Conservation (phyloP, 1,140 invertebrate genomes). For the Plutomurus gul region DNA sequence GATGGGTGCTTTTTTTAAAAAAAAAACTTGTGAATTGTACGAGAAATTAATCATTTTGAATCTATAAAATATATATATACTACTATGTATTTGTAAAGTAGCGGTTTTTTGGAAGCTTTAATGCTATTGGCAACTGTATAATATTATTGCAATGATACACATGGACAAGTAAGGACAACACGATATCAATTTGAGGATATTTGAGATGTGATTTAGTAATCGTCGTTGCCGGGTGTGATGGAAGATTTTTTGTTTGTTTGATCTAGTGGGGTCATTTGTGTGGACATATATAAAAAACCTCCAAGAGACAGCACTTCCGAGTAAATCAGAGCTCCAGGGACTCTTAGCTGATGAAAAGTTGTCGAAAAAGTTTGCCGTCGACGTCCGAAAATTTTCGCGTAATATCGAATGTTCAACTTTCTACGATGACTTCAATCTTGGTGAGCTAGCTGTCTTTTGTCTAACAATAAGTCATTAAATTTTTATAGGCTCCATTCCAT, state of each 20-base stretch:
- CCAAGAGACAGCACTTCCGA: constrained; percentile 79
- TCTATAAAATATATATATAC: too few relatives aligned
- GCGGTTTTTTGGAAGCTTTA: too few relatives aligned
- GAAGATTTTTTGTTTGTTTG: constrained; percentile 15
- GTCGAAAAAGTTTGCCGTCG: constrained; percentile 74
- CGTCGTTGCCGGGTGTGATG: too few relatives aligned
- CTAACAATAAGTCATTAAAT: background rate
- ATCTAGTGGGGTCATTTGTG: constrained; percentile 86
- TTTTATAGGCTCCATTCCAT: too few relatives aligned
- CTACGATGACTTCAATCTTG: constrained; percentile 82
- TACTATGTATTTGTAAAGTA: too few relatives aligned
- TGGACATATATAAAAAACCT: constrained; percentile 89
- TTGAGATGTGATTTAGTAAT: background rate
- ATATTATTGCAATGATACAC: too few relatives aligned
- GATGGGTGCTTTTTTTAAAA: background rate
- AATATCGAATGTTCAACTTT: constrained; percentile 85
- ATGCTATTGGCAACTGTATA: too few relatives aligned
- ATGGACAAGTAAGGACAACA: too few relatives aligned
- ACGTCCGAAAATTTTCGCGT: constrained; percentile 85
- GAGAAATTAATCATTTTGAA: background rate
- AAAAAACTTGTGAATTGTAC: background rate
- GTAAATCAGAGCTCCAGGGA: constrained; percentile 78
- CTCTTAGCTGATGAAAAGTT: constrained; percentile 75
- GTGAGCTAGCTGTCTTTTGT: constrained; percentile 60
- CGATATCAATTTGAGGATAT: background rate